Conservation (phyloP, 2,888 invertebrate species). For the Watsonalla cultraria region DNA sequence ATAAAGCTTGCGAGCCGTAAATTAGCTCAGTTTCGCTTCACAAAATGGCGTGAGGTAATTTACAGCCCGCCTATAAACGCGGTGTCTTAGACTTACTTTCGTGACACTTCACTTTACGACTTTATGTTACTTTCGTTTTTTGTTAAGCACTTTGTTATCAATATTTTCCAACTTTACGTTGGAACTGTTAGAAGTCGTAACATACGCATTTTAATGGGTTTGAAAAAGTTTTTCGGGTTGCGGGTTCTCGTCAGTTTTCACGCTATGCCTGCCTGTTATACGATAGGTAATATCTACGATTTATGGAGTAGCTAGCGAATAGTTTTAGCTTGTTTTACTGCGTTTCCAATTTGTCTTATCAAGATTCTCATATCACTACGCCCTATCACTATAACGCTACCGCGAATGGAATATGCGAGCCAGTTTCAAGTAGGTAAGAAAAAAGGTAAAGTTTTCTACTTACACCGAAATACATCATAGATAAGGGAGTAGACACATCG, state of each 20-base stretch:
- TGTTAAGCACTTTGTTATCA: conserved; percentile 17
- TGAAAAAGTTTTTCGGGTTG: conserved; percentile 6
- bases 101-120: conserved; percentile 28
- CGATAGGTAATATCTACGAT: too few relatives aligned
- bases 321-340: too few relatives aligned
- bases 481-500: conserved; percentile 84
- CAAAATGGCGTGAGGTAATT: conserved; percentile 51
- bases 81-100: conserved; percentile 20
- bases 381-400: not conserved
- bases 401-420: not conserved
- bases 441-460: conserved; percentile 36
- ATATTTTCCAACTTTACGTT: conserved; percentile 18
- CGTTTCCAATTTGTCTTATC: too few relatives aligned
- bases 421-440: too few relatives aligned
- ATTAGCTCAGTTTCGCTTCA: conserved; percentile 27
- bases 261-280: not conserved
- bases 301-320: too few relatives aligned
- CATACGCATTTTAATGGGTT: conserved; percentile 11
- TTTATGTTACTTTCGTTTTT: conserved; percentile 28
- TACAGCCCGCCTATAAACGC: conserved; percentile 25
- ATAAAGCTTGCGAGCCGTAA: conserved; percentile 46
- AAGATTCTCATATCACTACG: too few relatives aligned
- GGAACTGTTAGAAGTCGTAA: conserved; percentile 10
- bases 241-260: not conserved
- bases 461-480: conserved; percentile 86